phyloP scores from a whole-genome alignment of 1,140 invertebrate species.

The Penaeus vannamei region DNA sequence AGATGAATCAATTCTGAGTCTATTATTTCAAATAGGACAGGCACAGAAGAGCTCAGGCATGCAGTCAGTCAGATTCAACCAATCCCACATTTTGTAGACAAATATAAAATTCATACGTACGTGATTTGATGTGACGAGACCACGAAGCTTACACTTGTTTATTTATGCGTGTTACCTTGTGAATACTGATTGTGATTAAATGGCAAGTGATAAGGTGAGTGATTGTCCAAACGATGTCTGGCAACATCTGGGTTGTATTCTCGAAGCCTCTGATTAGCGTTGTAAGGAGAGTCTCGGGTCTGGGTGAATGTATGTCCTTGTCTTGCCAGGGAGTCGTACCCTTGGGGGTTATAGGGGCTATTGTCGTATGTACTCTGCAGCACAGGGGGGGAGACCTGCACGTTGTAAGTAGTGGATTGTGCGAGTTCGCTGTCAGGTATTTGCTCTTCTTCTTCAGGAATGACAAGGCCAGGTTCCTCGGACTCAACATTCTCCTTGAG shows the following conservation, averaged over 20 bases:
- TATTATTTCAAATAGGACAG: too few relatives aligned
- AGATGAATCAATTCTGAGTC: too few relatives aligned
- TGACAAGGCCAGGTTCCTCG: not conserved
- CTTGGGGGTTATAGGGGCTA: too few relatives aligned
- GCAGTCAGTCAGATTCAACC: too few relatives aligned
- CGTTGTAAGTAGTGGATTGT: too few relatives aligned
- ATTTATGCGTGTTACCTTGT: slow-evolving; percentile 43
- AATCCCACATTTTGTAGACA: too few relatives aligned
- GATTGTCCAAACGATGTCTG: not conserved
- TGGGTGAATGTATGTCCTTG: not conserved
- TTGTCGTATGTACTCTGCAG: too few relatives aligned
- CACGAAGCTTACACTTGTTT: slow-evolving; percentile 10
- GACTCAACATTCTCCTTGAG: slow-evolving; percentile 34
- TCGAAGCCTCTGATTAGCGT: not conserved
- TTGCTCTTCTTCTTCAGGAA: too few relatives aligned
- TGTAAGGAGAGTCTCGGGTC: not conserved
- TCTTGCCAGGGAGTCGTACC: too few relatives aligned
- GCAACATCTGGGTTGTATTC: slow-evolving; percentile 13
- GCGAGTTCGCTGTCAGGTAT: too few relatives aligned
- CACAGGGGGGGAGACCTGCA: too few relatives aligned
- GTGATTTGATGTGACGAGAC: slow-evolving; percentile 5
- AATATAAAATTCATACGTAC: slow-evolving; percentile 41
- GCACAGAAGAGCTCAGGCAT: too few relatives aligned
- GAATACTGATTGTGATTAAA: slow-evolving; percentile 33
- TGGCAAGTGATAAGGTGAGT: slow-evolving; percentile 29